Evolutionary conservation across 2,113 vertebrate genomes (phyloP).

Genomic region (Platysteira castanea): DNA sequence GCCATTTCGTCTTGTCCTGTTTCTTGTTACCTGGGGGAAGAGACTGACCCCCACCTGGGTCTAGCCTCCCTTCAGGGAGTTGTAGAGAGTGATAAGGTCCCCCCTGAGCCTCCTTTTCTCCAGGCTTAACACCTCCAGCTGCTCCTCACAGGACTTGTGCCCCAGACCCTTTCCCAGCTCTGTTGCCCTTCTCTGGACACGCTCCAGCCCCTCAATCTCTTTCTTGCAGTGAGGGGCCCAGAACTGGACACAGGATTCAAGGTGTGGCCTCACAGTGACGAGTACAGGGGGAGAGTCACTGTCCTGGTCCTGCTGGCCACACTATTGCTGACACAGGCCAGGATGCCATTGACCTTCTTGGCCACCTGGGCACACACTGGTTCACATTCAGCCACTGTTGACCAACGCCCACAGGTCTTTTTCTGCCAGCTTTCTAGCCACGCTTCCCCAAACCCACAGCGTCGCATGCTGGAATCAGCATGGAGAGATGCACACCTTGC

Average conservation of each 20-base stretch:
- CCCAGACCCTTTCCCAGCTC: background rate
- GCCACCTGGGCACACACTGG: no score
- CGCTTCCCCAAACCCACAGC: background rate
- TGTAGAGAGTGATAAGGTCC: background rate
- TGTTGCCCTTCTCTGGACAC: accelerated
- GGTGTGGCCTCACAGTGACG: background rate
- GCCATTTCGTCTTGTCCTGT: background rate
- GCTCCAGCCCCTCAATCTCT: accelerated
- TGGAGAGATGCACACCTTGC: background rate
- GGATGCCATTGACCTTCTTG: no score
- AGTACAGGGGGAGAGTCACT: background rate
- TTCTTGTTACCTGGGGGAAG: background rate
- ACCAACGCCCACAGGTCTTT: background rate
- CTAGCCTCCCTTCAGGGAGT: background rate
- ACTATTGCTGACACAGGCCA: background rate
- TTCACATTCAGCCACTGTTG: background rate
- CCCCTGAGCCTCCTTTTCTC: background rate
- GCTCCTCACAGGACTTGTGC: background rate
- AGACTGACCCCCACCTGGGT: accelerated
- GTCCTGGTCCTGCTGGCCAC: background rate
- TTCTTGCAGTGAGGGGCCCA: background rate
- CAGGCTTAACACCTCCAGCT: background rate
- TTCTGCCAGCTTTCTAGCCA: background rate
- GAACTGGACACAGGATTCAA: background rate
- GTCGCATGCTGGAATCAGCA: background rate